Percentiles rank a stretch among this genome's conserved stretches.
These are phyloP conservation scores for Heliopora coerulea DNA, from an alignment of 92 coral and sea anemone genomes.

Conservation along the genomic window DNA sequence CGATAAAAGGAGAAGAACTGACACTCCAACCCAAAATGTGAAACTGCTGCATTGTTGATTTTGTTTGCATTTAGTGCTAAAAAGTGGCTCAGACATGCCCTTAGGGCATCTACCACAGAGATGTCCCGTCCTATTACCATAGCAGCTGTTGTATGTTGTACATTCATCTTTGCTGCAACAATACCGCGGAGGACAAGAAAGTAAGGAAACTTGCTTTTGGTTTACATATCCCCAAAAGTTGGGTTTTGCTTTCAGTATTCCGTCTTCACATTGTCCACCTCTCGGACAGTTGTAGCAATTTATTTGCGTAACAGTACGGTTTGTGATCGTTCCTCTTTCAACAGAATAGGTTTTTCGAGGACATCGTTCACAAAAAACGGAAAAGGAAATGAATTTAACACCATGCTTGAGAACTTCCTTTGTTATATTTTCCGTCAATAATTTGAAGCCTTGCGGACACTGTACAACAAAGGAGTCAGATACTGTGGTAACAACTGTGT, in stretches of 20 bases:
- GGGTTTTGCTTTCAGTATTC: conserved; percentile 4
- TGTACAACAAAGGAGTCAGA: not conserved
- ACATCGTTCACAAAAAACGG: conserved; percentile 11
- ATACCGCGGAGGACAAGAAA: conserved; percentile 27
- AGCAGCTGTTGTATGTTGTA: conserved; percentile 11
- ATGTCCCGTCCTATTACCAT: conserved; percentile 31
- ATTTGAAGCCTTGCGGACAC: conserved; percentile 15
- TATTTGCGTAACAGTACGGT: not conserved
- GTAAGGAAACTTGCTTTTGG: not conserved
- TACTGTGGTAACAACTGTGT: too few species aligned
- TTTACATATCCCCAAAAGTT: not conserved
- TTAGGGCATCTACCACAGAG: conserved; percentile 21
- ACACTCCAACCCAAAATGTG: not conserved
- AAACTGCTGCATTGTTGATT: not conserved
- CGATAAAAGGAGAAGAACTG: not conserved
- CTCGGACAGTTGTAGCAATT: not conserved
- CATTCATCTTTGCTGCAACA: conserved; percentile 19
- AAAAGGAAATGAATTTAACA: not conserved
- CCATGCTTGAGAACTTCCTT: not conserved
- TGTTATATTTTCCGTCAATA: not conserved
- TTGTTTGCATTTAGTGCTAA: conserved; percentile 13
- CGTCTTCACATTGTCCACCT: conserved; percentile 1
- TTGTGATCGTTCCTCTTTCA: not conserved
- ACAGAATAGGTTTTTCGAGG: conserved; percentile 18
- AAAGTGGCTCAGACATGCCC: conserved; percentile 26